Conservation (phyloP, 2,888 invertebrate species). For the Desoria tigrina region DNA sequence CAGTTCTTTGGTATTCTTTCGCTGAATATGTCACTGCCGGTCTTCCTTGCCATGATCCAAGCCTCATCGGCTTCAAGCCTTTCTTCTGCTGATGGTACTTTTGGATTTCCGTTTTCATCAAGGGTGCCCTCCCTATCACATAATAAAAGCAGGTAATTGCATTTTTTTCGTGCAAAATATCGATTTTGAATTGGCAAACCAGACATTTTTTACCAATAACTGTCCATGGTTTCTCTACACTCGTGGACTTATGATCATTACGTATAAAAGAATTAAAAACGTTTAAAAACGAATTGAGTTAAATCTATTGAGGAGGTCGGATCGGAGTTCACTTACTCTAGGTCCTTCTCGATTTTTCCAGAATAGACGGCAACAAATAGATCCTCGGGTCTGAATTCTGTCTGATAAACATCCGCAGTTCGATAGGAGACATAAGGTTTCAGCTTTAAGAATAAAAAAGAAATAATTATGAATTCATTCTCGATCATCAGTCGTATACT, state of each 20-base stretch:
- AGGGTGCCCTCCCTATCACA: slow-evolving; percentile 66
- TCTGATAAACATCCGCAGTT: slow-evolving; percentile 71
- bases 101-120: slow-evolving; percentile 67
- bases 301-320: neutral
- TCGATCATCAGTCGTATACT: no score
- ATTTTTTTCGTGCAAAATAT: no score
- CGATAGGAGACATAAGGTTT: slow-evolving; percentile 94
- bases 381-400: slow-evolving; percentile 79
- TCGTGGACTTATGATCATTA: no score
- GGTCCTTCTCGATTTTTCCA: slow-evolving; percentile 72
- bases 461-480: no score
- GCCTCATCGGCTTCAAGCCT: slow-evolving; percentile 73
- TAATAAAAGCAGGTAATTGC: no score
- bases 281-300: neutral
- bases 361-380: slow-evolving; percentile 80
- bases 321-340: slow-evolving; percentile 53
- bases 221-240: no score
- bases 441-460: slow-evolving; percentile 61
- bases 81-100: slow-evolving; percentile 73
- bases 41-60: slow-evolving; percentile 67
- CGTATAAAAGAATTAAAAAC: no score
- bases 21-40: slow-evolving; percentile 77
- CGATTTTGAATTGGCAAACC: no score
- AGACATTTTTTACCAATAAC: no score
- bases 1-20: slow-evolving; percentile 46